These are phyloP conservation scores for Notodonta dromedarius DNA, from an alignment of 2,888 invertebrate species.

Conservation along the genomic window DNA sequence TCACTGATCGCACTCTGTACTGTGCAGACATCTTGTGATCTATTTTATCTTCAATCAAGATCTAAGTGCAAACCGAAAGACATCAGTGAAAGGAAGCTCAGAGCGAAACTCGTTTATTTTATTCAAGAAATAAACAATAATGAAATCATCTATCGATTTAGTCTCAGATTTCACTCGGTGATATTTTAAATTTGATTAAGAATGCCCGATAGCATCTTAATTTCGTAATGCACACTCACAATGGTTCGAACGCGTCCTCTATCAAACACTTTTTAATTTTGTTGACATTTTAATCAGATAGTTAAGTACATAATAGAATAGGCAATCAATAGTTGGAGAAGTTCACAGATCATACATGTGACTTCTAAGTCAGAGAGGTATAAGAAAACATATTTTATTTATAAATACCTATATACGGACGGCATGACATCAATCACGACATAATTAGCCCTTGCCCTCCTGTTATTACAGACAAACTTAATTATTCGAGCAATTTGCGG, in stretches of 20 bases:
- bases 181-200: constrained; percentile 65
- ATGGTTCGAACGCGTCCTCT: not conserved
- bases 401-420: not conserved
- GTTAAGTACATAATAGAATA: too few relatives aligned
- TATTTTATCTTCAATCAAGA: constrained; percentile 78
- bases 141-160: constrained; percentile 72
- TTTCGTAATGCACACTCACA: constrained; percentile 15
- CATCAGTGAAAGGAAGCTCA: constrained; percentile 80
- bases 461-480: constrained; percentile 17
- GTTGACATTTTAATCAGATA: not conserved
- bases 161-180: constrained; percentile 63
- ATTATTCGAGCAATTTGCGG: constrained; percentile 25
- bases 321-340: too few relatives aligned
- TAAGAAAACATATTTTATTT: too few relatives aligned
- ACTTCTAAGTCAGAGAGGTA: too few relatives aligned
- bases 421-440: constrained; percentile 7
- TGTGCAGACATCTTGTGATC: constrained; percentile 76
- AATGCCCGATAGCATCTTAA: constrained; percentile 50
- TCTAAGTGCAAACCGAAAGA: constrained; percentile 75
- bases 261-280: too few relatives aligned
- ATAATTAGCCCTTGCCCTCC: constrained; percentile 20
- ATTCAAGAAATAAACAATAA: constrained; percentile 78
- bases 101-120: constrained; percentile 72
- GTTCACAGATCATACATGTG: too few relatives aligned
- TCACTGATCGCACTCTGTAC: constrained; percentile 65